Conservation (phyloP, 2,888 invertebrate genomes). For the Pomacea canaliculata region DNA sequence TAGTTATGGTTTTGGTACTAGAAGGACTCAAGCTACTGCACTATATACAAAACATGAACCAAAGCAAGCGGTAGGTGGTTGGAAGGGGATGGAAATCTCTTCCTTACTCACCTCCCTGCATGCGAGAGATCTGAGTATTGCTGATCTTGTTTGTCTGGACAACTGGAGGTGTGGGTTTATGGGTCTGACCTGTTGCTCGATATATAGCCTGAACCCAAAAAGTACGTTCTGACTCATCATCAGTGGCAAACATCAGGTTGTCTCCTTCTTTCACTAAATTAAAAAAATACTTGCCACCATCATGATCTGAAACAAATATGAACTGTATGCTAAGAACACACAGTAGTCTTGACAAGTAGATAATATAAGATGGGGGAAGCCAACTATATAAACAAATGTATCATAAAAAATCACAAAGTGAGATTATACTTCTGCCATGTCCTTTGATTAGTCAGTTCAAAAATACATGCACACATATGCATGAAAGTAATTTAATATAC, state of each 20-base stretch:
- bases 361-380: not conserved
- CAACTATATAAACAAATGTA: not conserved
- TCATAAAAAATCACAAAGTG: no score
- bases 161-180: conserved; percentile 94
- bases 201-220: conserved; percentile 99
- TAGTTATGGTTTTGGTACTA: no score
- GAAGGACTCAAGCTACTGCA: no score
- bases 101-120: conserved; percentile 83
- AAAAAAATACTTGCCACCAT: conserved; percentile 95
- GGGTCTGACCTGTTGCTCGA: conserved; percentile 98
- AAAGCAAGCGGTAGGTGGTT: no score
- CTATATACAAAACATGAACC: no score
- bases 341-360: not conserved
- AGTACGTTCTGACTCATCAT: conserved; percentile 89
- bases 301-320: conserved; percentile 78
- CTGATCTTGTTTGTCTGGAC: conserved; percentile 74
- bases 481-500: no score
- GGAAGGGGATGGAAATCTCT: no score
- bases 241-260: conserved; percentile 84
- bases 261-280: conserved; percentile 99
- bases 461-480: no score
- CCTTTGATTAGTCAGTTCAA: no score
- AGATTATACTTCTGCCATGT: no score
- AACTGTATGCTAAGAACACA: not conserved
- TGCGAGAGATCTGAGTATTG: conserved; percentile 82